Percentiles rank a stretch among this genome's conserved stretches.
Evolutionary conservation across 2,888 invertebrate genomes (phyloP).

Genomic region (Anarsia innoxiella): DNA sequence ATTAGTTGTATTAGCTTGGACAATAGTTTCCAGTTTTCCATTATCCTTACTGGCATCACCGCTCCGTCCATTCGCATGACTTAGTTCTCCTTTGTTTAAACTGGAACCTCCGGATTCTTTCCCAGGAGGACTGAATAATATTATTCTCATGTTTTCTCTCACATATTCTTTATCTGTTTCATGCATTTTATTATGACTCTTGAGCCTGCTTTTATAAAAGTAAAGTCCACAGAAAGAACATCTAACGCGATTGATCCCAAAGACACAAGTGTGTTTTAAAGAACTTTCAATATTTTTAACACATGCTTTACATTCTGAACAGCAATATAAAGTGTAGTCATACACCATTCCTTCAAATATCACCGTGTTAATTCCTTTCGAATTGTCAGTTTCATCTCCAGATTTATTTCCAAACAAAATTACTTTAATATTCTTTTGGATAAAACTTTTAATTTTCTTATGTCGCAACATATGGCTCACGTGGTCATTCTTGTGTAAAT

Average conservation of each 20-base stretch:
- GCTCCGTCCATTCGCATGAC: too few species aligned
- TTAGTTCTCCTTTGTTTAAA: background rate
- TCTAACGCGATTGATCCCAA: constrained; percentile 27
- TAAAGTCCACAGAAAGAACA: constrained; percentile 41
- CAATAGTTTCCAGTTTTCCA: background rate
- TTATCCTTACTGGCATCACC: background rate
- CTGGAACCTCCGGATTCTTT: background rate
- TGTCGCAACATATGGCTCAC: constrained; percentile 40
- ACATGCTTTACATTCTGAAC: constrained; percentile 41
- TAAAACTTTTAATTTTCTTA: constrained; percentile 31
- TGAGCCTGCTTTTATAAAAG: constrained; percentile 33
- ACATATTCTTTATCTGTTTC: constrained; percentile 36
- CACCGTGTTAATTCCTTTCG: background rate
- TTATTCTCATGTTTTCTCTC: constrained; percentile 35
- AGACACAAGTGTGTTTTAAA: constrained; percentile 35
- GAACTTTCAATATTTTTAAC: constrained; percentile 21
- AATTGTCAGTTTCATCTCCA: background rate
- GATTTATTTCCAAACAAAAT: constrained; percentile 36
- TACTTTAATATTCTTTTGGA: constrained; percentile 38
- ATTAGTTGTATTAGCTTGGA: background rate
- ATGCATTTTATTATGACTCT: constrained; percentile 38
- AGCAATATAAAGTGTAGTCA: constrained; percentile 48
- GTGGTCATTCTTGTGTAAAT: constrained; percentile 30
- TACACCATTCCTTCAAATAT: constrained; percentile 35
- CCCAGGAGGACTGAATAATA: constrained; percentile 24